Evolutionary conservation across 1,140 invertebrate species (phyloP), one percentile per base, ranked within the genome.

Genomic region (Luehdorfia chinensis): DNA sequence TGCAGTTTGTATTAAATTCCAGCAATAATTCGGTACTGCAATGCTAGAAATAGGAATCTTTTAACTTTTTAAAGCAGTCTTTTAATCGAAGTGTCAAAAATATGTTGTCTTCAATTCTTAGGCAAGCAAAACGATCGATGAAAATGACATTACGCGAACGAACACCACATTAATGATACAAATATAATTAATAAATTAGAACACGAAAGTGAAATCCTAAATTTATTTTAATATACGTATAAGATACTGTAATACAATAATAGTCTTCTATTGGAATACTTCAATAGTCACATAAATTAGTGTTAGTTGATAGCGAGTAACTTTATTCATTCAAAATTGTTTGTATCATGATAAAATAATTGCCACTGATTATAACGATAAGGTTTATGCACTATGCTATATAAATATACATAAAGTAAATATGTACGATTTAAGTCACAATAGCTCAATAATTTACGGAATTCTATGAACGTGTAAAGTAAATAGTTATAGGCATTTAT

Each of bases 141-240:
- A 84, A 84, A 81, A 74, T 68, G 80, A 51, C 80, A 67, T 39
- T 44, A 47, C 51, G 50, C 73, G 59, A 80, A 76, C 62, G 80
- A 84, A 84, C 80, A 84, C 80, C 80, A 84, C 56, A 69, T 56
- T 77, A 78, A 72, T 63, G 52, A 67, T 73, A 78, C 61, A 77
- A 66, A 68, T 73, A 66, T 75, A 68, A 65, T 52, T 64, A 62
- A 65, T 69, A 62, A 66, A 64, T 66, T 70, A 73, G 58, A 68
- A 76, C 58, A 66, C 61, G 68, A 75, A 60, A 67, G 62, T 62
- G 44, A 60, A 63, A 59, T 77, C 76, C 77, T 80, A 79, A 69
- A 78, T 71, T 74, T 74, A 73, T 75, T 78, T 84, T 72, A 77
- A 71, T 71, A 39, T 69, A 55, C 12, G 47, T 41, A 41, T 72